A percentile compares a stretch with the other conserved stretches of the same genome.
These are phyloP conservation scores for Galaxias olidus DNA, from an alignment of 2,797 vertebrate species.

Conservation along the genomic window DNA sequence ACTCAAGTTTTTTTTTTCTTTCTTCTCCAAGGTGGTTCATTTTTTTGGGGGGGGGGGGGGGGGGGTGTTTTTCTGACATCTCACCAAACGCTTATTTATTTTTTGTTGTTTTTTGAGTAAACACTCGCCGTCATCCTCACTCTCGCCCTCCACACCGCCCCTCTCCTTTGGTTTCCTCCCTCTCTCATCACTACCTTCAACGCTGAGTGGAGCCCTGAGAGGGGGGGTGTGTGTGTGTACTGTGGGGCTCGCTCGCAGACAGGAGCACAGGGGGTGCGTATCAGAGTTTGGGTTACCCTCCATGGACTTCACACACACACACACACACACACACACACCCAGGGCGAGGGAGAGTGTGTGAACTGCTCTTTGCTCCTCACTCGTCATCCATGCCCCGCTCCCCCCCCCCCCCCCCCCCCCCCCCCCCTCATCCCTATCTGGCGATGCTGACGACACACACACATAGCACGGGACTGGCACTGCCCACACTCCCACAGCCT, in stretches of 20 bases:
- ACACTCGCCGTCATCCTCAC: constrained; percentile 6
- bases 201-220: too few species aligned
- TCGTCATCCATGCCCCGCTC: too few species aligned
- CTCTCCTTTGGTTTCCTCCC: constrained; percentile 1
- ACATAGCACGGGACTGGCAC: constrained; percentile 71
- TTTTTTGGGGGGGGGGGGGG: constrained; percentile 12
- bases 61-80: too few species aligned
- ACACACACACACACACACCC: too few species aligned
- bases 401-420: not conserved
- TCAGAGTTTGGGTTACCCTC: too few species aligned
- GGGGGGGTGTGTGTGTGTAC: not conserved
- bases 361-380: too few species aligned
- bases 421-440: constrained; percentile 5
- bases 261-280: too few species aligned
- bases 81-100: too few species aligned
- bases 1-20: not conserved
- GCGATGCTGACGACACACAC: constrained; percentile 65
- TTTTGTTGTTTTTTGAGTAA: constrained; percentile 2
- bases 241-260: too few species aligned
- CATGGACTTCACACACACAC: not conserved
- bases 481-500: constrained; percentile 61
- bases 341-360: too few species aligned
- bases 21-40: constrained; percentile 31
- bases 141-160: constrained; percentile 22
- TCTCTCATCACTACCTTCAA: too few species aligned